Percentiles rank a stretch among this genome's conserved stretches.
These are phyloP conservation scores for Brachycybe producta DNA, from an alignment of 2,888 invertebrate genomes.

Conservation along the genomic window DNA sequence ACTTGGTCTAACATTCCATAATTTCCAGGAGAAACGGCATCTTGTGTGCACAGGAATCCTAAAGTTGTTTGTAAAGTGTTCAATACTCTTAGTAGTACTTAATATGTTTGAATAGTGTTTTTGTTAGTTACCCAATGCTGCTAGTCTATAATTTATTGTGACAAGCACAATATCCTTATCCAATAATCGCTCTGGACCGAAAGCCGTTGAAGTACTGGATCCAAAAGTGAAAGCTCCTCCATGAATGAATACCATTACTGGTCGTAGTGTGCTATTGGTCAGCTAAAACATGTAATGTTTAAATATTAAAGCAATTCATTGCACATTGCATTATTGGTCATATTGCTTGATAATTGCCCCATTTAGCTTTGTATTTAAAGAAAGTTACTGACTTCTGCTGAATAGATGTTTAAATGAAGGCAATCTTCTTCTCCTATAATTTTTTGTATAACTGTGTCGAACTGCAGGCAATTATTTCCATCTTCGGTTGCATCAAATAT, in stretches of 20 bases:
- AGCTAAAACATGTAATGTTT: neutral
- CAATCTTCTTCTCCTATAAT: constrained; percentile 19
- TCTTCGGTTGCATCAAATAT: constrained; percentile 17
- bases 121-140: constrained; percentile 30
- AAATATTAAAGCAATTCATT: neutral
- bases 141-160: constrained; percentile 39
- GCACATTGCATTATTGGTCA: neutral
- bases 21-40: constrained; percentile 49
- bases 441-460: neutral
- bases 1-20: constrained; percentile 43
- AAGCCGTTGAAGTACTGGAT: constrained; percentile 24
- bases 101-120: no score
- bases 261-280: constrained; percentile 23
- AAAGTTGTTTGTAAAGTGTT: neutral
- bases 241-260: constrained; percentile 33
- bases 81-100: no score
- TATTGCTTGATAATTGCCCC: no score
- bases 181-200: constrained; percentile 39
- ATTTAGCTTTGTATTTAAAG: no score
- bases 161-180: constrained; percentile 39
- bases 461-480: constrained; percentile 10
- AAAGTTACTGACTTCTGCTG: constrained; percentile 7
- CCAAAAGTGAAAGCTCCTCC: constrained; percentile 27
- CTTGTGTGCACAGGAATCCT: constrained; percentile 49
- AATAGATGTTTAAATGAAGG: constrained; percentile 18